Conservation (phyloP, 1,140 invertebrate genomes). For the Heliconius hewitsoni region DNA sequence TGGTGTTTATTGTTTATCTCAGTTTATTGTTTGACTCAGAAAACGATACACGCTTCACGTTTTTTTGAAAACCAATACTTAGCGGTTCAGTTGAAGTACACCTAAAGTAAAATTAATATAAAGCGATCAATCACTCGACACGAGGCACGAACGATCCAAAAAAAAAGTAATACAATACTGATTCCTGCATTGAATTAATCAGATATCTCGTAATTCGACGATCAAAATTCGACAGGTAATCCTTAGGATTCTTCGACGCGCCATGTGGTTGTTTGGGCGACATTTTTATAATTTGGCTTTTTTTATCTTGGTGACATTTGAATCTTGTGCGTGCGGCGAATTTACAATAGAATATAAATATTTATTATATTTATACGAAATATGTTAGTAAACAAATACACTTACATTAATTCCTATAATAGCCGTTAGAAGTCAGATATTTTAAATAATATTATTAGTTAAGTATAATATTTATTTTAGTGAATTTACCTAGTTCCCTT, state of each 20-base stretch:
- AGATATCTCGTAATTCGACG: conserved; percentile 50
- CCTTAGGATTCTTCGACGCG: conserved; percentile 53
- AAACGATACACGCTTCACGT: not conserved
- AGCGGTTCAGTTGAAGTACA: not conserved
- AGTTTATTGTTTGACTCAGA: no score
- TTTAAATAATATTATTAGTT: no score
- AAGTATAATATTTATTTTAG: no score
- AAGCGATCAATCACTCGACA: conserved; percentile 43
- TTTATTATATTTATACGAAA: not conserved
- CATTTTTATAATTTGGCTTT: conserved; percentile 26
- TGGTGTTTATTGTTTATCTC: not conserved
- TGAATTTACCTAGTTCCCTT: not conserved
- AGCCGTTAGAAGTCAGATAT: no score
- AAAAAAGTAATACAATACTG: conserved; percentile 50
- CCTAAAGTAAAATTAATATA: conserved; percentile 36
- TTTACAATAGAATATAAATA: not conserved
- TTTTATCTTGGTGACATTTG: conserved; percentile 43
- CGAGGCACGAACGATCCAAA: conserved; percentile 37
- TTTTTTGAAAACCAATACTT: not conserved
- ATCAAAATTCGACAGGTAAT: conserved; percentile 60
- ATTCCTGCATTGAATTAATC: conserved; percentile 53
- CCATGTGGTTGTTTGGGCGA: conserved; percentile 38
- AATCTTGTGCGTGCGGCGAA: no score
- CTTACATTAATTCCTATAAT: no score
- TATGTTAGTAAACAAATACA: not conserved